Evolutionary conservation across 2,797 vertebrate genomes (phyloP).

Genomic region (Halcyon badia): DNA sequence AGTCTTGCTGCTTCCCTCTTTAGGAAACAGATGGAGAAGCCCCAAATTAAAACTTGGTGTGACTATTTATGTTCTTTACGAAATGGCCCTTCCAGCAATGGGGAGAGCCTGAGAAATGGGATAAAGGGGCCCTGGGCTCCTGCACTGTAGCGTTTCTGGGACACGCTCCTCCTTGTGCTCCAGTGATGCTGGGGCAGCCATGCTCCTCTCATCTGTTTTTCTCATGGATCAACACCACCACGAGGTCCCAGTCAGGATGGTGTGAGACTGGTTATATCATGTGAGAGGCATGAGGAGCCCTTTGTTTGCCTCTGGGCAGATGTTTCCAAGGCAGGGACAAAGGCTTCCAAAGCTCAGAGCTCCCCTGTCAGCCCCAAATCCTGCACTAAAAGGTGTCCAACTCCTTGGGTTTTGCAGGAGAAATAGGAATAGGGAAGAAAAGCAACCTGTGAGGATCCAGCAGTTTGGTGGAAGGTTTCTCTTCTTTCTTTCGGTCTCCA

Average conservation of each 20-base stretch:
- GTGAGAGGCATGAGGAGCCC: accelerated
- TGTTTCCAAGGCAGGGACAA: background rate
- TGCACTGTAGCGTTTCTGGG: background rate
- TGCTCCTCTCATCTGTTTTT: accelerated
- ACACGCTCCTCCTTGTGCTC: background rate
- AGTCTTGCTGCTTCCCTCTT: background rate
- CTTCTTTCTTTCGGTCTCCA: background rate
- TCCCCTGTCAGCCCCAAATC: background rate
- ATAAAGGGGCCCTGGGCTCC: accelerated
- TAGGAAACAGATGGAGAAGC: background rate
- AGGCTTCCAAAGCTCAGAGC: background rate
- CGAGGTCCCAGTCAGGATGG: accelerated
- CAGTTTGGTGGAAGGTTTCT: background rate
- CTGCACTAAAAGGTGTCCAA: accelerated
- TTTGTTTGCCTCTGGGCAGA: background rate
- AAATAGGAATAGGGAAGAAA: background rate
- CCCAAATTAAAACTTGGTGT: accelerated
- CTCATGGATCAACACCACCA: accelerated
- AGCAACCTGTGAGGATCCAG: background rate
- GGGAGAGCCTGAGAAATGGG: background rate
- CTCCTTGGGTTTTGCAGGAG: background rate
- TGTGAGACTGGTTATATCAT: too few species aligned
- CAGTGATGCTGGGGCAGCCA: background rate
- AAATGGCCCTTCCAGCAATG: background rate
- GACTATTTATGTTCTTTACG: background rate